Base-by-base conservation (phyloP, 2,797 vertebrate genomes). In the Rousettus madagascariensis region DNA sequence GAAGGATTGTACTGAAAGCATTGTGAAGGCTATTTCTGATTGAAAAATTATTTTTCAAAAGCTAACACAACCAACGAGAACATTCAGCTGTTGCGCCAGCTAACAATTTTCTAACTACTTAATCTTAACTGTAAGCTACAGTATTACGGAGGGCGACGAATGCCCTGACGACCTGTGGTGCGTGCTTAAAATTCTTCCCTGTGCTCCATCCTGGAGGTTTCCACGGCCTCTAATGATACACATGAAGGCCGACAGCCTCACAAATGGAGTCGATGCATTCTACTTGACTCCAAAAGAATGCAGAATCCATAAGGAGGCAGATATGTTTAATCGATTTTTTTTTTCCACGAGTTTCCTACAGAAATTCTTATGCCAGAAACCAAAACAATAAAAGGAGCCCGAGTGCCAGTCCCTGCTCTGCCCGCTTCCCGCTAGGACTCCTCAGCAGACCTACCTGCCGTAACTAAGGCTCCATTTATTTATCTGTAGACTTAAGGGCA, bases 201-300 rank as follows among this genome's bases (percentile, higher is more conserved):
- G 41, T 13, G 17, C n/a, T 95, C 85, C 68, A 66, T 30, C 49
- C 75, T 90, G 66, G 19, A 17, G 53, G 38, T 80, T 71, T 57
- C 74, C 55, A 57, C 26, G 43, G 69, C 26, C 15, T 95, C 63
- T 53, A 49, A 86, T 20, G 66, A 92, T 51, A 86, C n/a, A 10
- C 28, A 57, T 19, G 43, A 10, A 36, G 7, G 46, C 43, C 46
- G 72, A 75, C 20, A 63, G 79, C 75, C 80, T 94, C 71, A 53
- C 53, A 83, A 61, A 82, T 30, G 1, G 30, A 75, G 75, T 87
- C 68, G 66, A 53, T 1, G 13, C 5, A n/a, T 30, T 36, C 74
- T 6, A 41, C 43, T 75, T 65, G 82, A 80, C 68, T 94, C 89
- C 71, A 87, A 95, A 96, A 94, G 57, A 94, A 95, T 16, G 12